These are phyloP conservation scores for Lycaena phlaeas DNA, from an alignment of 2,888 invertebrate genomes.

Conservation along the genomic window DNA sequence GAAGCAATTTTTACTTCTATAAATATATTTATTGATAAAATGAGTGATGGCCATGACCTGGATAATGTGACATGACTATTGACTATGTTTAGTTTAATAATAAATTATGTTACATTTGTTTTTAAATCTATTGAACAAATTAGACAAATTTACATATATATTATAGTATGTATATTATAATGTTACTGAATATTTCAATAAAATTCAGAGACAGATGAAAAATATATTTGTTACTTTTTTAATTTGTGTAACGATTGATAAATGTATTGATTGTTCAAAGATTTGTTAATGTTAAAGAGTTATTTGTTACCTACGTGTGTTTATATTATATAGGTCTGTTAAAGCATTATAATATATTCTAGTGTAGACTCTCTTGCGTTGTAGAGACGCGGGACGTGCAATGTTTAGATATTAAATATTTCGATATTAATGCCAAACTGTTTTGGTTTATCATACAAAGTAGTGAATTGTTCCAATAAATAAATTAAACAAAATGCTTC, in stretches of 20 bases:
- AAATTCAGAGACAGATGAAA: too few species aligned
- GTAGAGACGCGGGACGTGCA: constrained; percentile 51
- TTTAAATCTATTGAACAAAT: constrained; percentile 9
- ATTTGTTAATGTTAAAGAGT: constrained; percentile 4
- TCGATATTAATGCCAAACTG: constrained; percentile 55
- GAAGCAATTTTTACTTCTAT: too few species aligned
- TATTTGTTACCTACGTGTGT: constrained; percentile 10
- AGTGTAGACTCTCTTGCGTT: constrained; percentile 22
- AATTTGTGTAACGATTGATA: not conserved
- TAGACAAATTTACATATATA: constrained; percentile 6
- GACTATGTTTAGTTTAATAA: too few species aligned
- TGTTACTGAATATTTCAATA: too few species aligned
- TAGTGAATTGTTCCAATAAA: constrained; percentile 65
- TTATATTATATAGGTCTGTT: constrained; percentile 13
- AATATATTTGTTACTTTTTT: not conserved
- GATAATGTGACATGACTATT: constrained; percentile 21
- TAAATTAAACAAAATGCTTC: constrained; percentile 34
- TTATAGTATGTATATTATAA: too few species aligned
- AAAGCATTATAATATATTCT: constrained; percentile 13
- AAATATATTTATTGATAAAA: too few species aligned
- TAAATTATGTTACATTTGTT: constrained; percentile 14
- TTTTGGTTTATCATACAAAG: constrained; percentile 63
- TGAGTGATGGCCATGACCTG: constrained; percentile 24
- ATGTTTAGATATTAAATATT: constrained; percentile 55
- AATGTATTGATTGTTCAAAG: constrained; percentile 7